Conservation (phyloP, 1,140 invertebrate species). For the Brachionus koreanus region DNA sequence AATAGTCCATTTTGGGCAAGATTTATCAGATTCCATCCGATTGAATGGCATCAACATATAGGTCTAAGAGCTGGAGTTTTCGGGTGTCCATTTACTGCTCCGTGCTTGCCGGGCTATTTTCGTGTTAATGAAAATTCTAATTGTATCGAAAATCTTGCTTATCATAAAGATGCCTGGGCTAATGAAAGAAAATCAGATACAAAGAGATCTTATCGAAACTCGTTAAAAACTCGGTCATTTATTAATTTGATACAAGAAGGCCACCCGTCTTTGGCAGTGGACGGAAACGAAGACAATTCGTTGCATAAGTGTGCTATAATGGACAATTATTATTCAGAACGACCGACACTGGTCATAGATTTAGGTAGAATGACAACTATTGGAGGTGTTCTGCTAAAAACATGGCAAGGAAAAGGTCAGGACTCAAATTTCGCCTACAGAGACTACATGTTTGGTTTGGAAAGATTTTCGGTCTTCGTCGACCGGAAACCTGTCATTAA, state of each 20-base stretch:
- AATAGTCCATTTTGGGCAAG: slow-evolving; percentile 62
- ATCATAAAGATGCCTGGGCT: slow-evolving; percentile 23
- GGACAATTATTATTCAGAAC: slow-evolving; percentile 63
- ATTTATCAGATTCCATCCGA: slow-evolving; percentile 62
- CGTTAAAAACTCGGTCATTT: slow-evolving; percentile 11
- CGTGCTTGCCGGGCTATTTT: slow-evolving; percentile 61
- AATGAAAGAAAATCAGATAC: neutral
- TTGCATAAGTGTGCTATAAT: slow-evolving; percentile 59
- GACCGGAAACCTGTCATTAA: slow-evolving; percentile 53
- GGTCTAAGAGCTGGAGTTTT: slow-evolving; percentile 61
- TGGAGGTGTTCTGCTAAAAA: slow-evolving; percentile 60
- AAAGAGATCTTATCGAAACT: neutral
- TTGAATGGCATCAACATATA: slow-evolving; percentile 61
- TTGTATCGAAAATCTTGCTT: slow-evolving; percentile 52
- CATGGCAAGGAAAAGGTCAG: slow-evolving; percentile 62
- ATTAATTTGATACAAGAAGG: slow-evolving; percentile 48
- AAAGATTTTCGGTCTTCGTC: slow-evolving; percentile 62
- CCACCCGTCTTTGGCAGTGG: slow-evolving; percentile 56
- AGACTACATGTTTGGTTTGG: slow-evolving; percentile 62
- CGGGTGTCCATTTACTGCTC: slow-evolving; percentile 60
- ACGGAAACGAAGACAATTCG: slow-evolving; percentile 51
- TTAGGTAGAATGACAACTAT: slow-evolving; percentile 58
- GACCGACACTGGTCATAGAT: slow-evolving; percentile 64
- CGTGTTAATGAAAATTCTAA: slow-evolving; percentile 60
- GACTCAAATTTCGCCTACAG: slow-evolving; percentile 56